Evolutionary conservation across 2,888 invertebrate species (phyloP).

Genomic region (Drosophila suboccidentalis): DNA sequence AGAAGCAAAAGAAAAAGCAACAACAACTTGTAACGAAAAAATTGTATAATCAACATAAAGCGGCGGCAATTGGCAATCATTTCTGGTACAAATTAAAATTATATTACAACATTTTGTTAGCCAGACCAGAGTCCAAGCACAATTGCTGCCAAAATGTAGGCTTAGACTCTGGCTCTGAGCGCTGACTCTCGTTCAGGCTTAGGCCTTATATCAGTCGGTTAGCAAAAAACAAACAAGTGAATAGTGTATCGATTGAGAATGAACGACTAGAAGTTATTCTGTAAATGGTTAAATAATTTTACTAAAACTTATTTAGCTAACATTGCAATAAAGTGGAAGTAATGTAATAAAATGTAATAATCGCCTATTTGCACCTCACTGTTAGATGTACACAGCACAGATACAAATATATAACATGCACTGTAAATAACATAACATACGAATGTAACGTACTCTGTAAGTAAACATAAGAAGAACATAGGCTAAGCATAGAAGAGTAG

Average conservation of each 20-base stretch:
- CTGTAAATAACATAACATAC: too few relatives aligned
- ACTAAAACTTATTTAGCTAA: background rate
- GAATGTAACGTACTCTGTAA: too few relatives aligned
- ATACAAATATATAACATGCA: too few relatives aligned
- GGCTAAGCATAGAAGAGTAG: too few relatives aligned
- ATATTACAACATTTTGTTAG: conserved; percentile 73
- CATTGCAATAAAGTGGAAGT: background rate
- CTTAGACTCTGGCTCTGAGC: conserved; percentile 26
- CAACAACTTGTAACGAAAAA: conserved; percentile 28
- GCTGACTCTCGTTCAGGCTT: conserved; percentile 3
- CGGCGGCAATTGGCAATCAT: conserved; percentile 74
- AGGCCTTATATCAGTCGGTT: conserved; percentile 46
- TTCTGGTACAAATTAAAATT: conserved; percentile 76
- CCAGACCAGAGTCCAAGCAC: conserved; percentile 55
- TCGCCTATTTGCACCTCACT: too few relatives aligned
- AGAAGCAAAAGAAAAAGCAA: conserved; percentile 4
- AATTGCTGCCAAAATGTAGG: conserved; percentile 26
- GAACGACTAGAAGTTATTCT: conserved; percentile 9
- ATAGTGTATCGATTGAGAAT: conserved; percentile 2
- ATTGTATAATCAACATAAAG: conserved; percentile 72
- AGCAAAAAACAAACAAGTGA: conserved; percentile 37
- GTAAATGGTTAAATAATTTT: background rate
- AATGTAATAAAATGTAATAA: too few relatives aligned
- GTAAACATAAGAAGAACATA: too few relatives aligned
- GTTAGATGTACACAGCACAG: too few relatives aligned